Evolutionary conservation across 2,888 invertebrate species (phyloP).

Genomic region (Lasioglossum calceatum): DNA sequence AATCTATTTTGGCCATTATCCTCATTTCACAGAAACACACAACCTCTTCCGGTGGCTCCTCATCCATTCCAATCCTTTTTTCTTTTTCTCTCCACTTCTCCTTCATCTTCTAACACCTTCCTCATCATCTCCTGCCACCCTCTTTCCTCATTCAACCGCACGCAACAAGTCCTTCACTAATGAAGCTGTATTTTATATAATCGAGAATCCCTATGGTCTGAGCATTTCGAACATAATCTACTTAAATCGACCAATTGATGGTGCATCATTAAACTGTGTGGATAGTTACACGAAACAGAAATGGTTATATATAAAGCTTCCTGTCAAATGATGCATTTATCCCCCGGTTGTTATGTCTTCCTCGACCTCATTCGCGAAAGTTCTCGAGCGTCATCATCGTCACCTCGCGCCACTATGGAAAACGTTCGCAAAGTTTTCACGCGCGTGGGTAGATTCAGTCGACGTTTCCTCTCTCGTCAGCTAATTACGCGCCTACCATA

Average conservation of each 20-base stretch:
- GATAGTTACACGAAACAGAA: no score
- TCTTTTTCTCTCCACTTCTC: no score
- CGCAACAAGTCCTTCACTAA: background rate
- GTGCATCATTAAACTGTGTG: no score
- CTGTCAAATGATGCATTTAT: no score
- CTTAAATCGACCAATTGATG: background rate
- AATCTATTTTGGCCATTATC: no score
- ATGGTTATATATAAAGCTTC: no score
- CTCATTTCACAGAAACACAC: no score
- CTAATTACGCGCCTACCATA: slow-evolving; percentile 40
- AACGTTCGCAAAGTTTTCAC: slow-evolving; percentile 24
- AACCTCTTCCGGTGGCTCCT: no score
- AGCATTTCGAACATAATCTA: background rate
- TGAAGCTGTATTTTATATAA: background rate
- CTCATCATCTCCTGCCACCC: no score
- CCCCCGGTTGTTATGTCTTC: background rate
- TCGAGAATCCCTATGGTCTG: background rate
- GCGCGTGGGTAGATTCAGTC: slow-evolving; percentile 29
- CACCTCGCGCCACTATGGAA: background rate
- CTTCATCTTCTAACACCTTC: no score
- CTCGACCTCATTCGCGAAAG: background rate
- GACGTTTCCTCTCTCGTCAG: slow-evolving; percentile 3
- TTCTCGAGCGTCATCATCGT: background rate
- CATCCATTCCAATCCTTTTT: no score
- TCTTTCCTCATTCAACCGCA: no score